phyloP scores from a whole-genome alignment of 1,140 invertebrate genomes.

The Ceratina japonica region DNA sequence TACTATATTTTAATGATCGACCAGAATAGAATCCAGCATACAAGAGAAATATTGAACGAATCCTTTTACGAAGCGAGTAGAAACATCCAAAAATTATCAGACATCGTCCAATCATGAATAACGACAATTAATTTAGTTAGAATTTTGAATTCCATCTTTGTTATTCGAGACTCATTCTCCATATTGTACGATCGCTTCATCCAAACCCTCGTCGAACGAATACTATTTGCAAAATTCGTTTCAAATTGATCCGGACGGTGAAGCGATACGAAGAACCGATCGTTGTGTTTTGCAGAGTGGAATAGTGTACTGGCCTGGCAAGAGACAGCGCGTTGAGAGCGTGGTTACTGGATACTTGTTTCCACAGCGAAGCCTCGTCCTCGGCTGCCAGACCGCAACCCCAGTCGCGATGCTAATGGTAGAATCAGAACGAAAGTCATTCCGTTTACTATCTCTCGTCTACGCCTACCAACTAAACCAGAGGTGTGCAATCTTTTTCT shows the following conservation, averaged over 20 bases:
- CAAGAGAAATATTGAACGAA: no score
- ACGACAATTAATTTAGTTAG: no score
- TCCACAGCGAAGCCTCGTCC: constrained; percentile 88
- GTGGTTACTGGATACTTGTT: constrained; percentile 92
- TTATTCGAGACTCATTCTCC: no score
- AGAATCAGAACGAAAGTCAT: constrained; percentile 54
- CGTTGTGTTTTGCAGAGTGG: constrained; percentile 35
- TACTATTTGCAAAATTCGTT: neutral
- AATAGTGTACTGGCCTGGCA: constrained; percentile 87
- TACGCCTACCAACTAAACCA: no score
- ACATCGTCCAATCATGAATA: no score
- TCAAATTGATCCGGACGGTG: neutral
- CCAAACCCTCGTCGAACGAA: neutral
- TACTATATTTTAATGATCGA: no score
- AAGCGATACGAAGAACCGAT: neutral
- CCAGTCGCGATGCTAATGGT: constrained; percentile 90
- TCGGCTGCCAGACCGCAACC: constrained; percentile 91
- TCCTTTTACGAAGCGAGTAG: no score
- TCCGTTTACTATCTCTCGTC: constrained; percentile 12
- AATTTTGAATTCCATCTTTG: no score
- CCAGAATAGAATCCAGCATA: no score
- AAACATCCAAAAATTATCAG: no score
- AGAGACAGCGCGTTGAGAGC: constrained; percentile 93
- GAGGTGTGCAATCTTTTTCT: no score
- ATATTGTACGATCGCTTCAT: no score